Conservation (phyloP, 2,888 invertebrate genomes). For the Iselma pallidipennis region DNA sequence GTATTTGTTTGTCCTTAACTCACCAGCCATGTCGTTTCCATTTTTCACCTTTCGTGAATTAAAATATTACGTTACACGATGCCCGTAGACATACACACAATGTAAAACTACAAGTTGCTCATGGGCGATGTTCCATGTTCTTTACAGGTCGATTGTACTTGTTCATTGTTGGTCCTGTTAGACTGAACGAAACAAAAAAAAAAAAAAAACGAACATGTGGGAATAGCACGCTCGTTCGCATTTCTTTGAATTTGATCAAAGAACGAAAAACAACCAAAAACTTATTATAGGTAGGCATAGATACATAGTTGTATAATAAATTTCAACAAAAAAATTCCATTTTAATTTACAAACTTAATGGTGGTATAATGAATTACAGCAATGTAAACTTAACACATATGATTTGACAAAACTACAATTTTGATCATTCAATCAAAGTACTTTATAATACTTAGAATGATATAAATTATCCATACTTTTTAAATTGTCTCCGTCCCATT, state of each 20-base stretch:
- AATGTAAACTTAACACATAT: constrained; percentile 29
- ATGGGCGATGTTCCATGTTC: constrained; percentile 24
- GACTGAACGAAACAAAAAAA: too few relatives aligned
- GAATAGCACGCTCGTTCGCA: constrained; percentile 7
- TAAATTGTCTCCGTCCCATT: background rate
- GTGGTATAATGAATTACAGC: constrained; percentile 6
- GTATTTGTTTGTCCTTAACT: constrained; percentile 16
- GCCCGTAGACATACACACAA: constrained; percentile 22
- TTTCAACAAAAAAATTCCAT: background rate
- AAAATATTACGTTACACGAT: constrained; percentile 41
- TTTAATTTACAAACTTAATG: background rate
- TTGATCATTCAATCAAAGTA: constrained; percentile 33
- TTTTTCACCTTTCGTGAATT: constrained; percentile 37
- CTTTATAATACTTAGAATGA: constrained; percentile 20
- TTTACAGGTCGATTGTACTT: constrained; percentile 12
- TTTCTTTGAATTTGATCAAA: constrained; percentile 14
- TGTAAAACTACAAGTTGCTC: constrained; percentile 4
- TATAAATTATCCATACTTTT: constrained; percentile 8
- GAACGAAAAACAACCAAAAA: background rate
- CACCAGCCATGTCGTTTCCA: constrained; percentile 35
- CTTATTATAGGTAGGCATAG: too few relatives aligned
- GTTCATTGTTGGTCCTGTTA: constrained; percentile 11
- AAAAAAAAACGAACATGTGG: too few relatives aligned
- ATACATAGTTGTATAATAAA: too few relatives aligned
- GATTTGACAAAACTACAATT: constrained; percentile 30